Base-by-base conservation (phyloP, 2,113 vertebrate genomes). In the Raja brachyura region DNA sequence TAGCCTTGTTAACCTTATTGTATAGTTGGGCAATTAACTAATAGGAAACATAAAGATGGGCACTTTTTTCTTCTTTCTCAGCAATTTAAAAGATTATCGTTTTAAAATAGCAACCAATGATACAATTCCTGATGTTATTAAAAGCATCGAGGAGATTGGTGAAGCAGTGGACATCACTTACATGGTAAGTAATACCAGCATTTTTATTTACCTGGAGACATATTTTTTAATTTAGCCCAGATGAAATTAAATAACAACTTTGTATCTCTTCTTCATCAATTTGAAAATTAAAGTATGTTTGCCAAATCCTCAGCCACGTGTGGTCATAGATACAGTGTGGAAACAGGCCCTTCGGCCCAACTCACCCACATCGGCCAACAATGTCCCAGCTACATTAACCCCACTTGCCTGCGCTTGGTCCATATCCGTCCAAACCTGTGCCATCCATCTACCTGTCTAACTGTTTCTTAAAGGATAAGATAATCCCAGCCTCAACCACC, bases 141-240 rank as follows among this genome's bases (percentile, higher is more conserved):
- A 97, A 93, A 96, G 98, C 93, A 98, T 97, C 88, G 96, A 95
- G 3, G 95, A 96, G 73, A 97, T 98, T 0, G 98, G 98, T 74
- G 97, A 98, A 94, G 97, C 98, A 96, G 94, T 99, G 95, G 96
- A 96, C 94, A 95, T 99, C 85, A 97, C 95, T 94, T 99, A 98
- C 93, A 96, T 93, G 97, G 98, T 99, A 97, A 98, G 96, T 94
- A 95, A 75, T 48, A 92, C n/a, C 56, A 74, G 70, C 20, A 70
- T 74, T 73, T 90, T 92, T 4, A 92, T 92, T 92, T 3, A 86
- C 16, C 59, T 63, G 28, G 13, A 88, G 28, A 11, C 54, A 39
- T 63, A 13, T 79, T 20, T 20, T 79, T 79, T 39, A 33, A n/a
- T 33, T 79, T 48, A 79, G 5, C 31, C 11, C 14, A 18, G 33